phyloP scores from a whole-genome alignment of 2,113 vertebrate species.

The Phyllostomus hastatus region DNA sequence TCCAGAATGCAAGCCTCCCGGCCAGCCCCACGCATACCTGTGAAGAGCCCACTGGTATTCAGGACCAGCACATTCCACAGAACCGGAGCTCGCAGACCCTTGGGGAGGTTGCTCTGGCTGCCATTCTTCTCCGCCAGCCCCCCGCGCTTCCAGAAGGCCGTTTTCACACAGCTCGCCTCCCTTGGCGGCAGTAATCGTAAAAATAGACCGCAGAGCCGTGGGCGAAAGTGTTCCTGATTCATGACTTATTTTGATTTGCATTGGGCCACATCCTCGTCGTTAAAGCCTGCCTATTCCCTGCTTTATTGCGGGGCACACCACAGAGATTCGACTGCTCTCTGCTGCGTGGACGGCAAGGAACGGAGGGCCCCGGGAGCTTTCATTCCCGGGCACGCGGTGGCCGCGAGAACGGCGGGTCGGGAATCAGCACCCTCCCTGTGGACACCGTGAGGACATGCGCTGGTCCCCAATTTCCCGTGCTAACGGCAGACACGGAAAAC shows the following conservation, averaged over 20 bases:
- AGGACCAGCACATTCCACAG: not conserved
- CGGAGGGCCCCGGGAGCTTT: not conserved
- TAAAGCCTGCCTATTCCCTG: not conserved
- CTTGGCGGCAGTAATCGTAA: not conserved
- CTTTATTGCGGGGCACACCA: not conserved
- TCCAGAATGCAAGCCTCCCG: no score
- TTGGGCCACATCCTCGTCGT: not conserved
- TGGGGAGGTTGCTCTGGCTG: not conserved
- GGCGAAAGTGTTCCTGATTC: not conserved
- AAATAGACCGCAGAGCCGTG: not conserved
- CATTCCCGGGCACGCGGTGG: not conserved
- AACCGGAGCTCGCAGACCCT: not conserved
- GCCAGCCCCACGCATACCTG: not conserved
- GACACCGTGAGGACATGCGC: not conserved
- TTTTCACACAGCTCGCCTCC: not conserved
- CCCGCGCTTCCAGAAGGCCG: not conserved
- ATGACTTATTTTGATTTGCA: not conserved
- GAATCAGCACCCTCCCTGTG: not conserved
- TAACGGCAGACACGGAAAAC: not conserved
- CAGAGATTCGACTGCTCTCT: not conserved
- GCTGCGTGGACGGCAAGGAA: not conserved
- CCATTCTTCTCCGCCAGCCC: not conserved
- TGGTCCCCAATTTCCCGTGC: not conserved
- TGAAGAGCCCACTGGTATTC: not conserved
- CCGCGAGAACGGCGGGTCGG: not conserved